Evolutionary conservation across 2,113 vertebrate species (phyloP).

Genomic region (Hemicordylus capensis): DNA sequence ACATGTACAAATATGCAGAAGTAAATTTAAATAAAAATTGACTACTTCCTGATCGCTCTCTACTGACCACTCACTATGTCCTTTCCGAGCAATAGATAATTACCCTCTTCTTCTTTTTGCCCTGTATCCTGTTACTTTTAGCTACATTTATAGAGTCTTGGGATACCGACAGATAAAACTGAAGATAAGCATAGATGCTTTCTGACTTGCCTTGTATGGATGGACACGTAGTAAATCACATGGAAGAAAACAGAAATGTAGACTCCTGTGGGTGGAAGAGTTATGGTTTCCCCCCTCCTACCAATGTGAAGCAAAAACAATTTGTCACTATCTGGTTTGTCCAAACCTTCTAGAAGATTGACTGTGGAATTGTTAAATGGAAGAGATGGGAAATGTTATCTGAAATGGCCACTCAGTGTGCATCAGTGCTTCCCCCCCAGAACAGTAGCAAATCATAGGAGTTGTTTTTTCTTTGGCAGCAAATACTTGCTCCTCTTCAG

Average conservation of each 20-base stretch:
- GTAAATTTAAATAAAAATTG: no score
- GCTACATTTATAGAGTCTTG: no score
- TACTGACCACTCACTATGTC: no score
- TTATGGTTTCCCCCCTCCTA: not conserved
- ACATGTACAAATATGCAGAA: no score
- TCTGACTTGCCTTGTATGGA: not conserved
- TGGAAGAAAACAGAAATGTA: not conserved
- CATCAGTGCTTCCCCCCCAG: not conserved
- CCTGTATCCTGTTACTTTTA: no score
- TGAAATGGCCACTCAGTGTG: not conserved
- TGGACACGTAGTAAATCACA: not conserved
- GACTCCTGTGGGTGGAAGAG: no score
- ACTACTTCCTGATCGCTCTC: no score
- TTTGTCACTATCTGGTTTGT: not conserved
- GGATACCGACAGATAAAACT: not conserved
- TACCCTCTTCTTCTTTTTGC: no score
- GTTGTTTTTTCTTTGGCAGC: not conserved
- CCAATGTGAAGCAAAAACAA: not conserved
- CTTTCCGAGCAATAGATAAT: no score
- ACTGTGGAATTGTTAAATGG: not conserved
- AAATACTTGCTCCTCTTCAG: not conserved
- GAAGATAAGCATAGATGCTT: not conserved
- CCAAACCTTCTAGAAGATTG: not conserved
- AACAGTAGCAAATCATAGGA: not conserved
- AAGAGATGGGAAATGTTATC: constrained; percentile 14